Evolutionary conservation across 2,888 invertebrate species (phyloP), one percentile per base, ranked within the genome.

Genomic region (Epirrhoe alternata): DNA sequence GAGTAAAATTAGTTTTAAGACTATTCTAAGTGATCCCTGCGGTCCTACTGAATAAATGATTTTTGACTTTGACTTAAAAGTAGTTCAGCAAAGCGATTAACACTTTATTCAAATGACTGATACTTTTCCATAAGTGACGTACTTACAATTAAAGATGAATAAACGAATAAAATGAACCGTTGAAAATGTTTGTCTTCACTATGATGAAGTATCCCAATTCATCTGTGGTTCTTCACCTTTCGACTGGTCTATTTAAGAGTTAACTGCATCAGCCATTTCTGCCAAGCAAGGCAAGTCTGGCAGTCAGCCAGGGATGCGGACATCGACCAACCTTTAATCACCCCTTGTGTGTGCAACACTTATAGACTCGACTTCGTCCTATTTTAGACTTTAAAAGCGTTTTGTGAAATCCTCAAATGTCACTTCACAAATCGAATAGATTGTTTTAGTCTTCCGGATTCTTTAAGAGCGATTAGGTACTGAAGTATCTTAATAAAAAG

Each of bases 271-370:
- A 72, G 73, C 75, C 73, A 75, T 76, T 79, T 78, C 77, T 79
- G 81, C 79, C 78, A 79, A 83, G 67, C 78, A 80, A 77, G 79
- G 80, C 77, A 77, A 78, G 72, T 33, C 83, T 89, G 90, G 90
- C 89, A 70, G 57, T 59, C 64, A 79, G 90, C 90, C 90, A 90
- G 88, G 84, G 86, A 87, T 86, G 73, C 84, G 85, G 83, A 83
- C 86, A 83, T 81, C 85, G 87, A 86, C 87, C 87, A 88, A 86
- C 86, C 85, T 87, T 85, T 87, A 82, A 81, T 83, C 83, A 84
- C 81, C 79, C 77, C 71, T 71, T 73, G 62, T 61, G 65, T 50
- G 64, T 57, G 64, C 56, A 72, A 63, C 78, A 72, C 77, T 77
- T 81, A 73, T 77, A 79, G 78, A 77, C 74, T 61, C 66, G 64